Evolutionary conservation across 30 jellyfish, hydroid and myxozoan species (phyloP), one percentile per base, ranked within the genome.

Genomic region (Aurelia coerulea): DNA sequence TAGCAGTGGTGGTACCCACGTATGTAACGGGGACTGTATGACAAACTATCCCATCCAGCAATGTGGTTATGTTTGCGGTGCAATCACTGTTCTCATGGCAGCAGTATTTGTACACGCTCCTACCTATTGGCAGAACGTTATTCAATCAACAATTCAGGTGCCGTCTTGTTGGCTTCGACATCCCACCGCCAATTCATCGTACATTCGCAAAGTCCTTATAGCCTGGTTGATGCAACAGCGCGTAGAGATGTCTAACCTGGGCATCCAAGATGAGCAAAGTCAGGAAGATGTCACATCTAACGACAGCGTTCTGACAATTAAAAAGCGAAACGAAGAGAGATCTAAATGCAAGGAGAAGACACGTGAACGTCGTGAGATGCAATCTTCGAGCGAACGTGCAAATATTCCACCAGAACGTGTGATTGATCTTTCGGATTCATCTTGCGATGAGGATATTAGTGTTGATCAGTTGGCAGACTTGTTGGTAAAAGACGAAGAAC

Each of bases 171-270:
- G 84, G 84, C 60, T 74, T 10, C 71, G 84, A 74, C 46, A 74
- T 31, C 71, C 84, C n/a, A 74, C 84, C 18, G 19, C 46, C 13
- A 17, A 41, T 74, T 74, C 84, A 42, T 74, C 84, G 50, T 74
- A 74, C 17, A 46, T 42, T 74, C 84, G 71, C 1, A 74, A 41
- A 31, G 84, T 74, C 10, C 71, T 74, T n/a, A 74, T 74, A 18
- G 12, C 84, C 11, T 74, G 84, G 84, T 2, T 74, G 72, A 74
- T 74, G 84, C 69, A 11, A 33, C 84, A 74, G 71, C 84, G 72
- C 19, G 71, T 74, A 23, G 29, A 74, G 10, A 10, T 52, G 71
- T 74, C 84, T 10, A 51, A 74, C 71, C 84, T 39, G 16, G 84
- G 84, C 8, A 74, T 74, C 84, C 42, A 51, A 10, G 84, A 74